A percentile compares a stretch with the other conserved stretches of the same genome.
Evolutionary conservation across 2,888 invertebrate species (phyloP).

Genomic region (Drosophila acutilabella): DNA sequence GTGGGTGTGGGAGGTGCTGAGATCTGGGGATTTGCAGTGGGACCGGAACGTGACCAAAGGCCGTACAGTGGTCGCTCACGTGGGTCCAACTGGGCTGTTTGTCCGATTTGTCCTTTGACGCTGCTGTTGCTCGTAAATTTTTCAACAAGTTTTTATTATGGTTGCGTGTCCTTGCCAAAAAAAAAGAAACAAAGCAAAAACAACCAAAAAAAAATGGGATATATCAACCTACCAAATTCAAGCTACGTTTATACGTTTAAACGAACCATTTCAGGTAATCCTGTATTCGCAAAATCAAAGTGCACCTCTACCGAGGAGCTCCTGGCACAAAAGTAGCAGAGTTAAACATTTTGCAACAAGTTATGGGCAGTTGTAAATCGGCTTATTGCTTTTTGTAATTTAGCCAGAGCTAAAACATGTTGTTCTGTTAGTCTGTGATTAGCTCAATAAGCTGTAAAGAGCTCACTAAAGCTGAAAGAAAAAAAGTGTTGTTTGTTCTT

Average conservation of each 20-base stretch:
- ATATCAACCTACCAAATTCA: conserved; percentile 5
- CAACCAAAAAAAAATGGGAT: not conserved
- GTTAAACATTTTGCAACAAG: not conserved
- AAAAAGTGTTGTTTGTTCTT: no score
- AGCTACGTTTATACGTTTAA: not conserved
- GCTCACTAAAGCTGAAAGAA: no score
- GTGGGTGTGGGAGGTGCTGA: not conserved
- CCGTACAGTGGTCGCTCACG: conserved; percentile 43
- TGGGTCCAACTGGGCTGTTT: conserved; percentile 42
- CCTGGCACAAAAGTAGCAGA: not conserved
- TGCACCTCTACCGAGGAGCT: not conserved
- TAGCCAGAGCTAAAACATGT: not conserved
- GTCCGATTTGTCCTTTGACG: conserved; percentile 68
- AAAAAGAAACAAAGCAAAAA: conserved; percentile 4
- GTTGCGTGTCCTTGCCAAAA: conserved; percentile 62
- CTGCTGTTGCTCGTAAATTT: conserved; percentile 65
- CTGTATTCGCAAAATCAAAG: not conserved
- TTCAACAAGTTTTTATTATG: conserved; percentile 75
- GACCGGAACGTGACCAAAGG: conserved; percentile 63
- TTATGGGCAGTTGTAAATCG: not conserved
- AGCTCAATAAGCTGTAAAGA: no score
- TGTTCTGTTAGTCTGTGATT: no score
- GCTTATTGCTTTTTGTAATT: not conserved
- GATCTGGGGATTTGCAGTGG: conserved; percentile 20
- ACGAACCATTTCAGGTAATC: not conserved